Conservation (phyloP, 2,888 invertebrate genomes). For the Habrosyne pyritoides region DNA sequence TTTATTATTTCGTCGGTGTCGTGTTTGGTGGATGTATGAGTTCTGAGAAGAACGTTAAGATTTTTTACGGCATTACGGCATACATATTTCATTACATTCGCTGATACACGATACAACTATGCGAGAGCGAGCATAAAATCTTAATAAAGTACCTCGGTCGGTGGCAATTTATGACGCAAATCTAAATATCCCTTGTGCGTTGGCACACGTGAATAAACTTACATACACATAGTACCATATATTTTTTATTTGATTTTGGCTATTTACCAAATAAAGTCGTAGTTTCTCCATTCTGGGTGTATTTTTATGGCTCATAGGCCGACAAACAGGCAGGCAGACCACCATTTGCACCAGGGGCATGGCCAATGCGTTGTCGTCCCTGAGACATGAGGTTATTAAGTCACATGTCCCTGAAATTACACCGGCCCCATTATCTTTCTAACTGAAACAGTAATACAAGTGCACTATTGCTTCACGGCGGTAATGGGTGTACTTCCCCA, state of each 20-base stretch:
- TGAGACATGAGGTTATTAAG: no score
- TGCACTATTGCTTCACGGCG: no score
- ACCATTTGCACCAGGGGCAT: no score
- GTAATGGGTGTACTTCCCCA: no score
- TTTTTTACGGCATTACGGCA: constrained; percentile 39
- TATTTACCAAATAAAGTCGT: constrained; percentile 21
- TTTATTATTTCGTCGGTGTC: constrained; percentile 13
- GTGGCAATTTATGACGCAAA: constrained; percentile 35
- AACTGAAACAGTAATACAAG: no score
- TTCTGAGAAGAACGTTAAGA: constrained; percentile 29
- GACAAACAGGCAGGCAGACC: no score
- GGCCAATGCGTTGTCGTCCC: no score
- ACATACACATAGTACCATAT: constrained; percentile 13
- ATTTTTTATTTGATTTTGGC: constrained; percentile 25
- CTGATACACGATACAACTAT: constrained; percentile 40
- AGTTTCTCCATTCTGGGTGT: no score
- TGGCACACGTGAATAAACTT: constrained; percentile 29
- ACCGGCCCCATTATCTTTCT: no score
- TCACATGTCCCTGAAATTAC: no score
- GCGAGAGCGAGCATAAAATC: constrained; percentile 44
- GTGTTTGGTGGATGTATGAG: constrained; percentile 12
- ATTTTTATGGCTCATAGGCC: no score
- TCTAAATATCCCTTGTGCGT: constrained; percentile 38
- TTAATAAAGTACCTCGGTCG: constrained; percentile 43
- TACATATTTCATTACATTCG: constrained; percentile 54